Base-by-base conservation (phyloP, 2,797 vertebrate species). In the Rhabdomys pumilio region DNA sequence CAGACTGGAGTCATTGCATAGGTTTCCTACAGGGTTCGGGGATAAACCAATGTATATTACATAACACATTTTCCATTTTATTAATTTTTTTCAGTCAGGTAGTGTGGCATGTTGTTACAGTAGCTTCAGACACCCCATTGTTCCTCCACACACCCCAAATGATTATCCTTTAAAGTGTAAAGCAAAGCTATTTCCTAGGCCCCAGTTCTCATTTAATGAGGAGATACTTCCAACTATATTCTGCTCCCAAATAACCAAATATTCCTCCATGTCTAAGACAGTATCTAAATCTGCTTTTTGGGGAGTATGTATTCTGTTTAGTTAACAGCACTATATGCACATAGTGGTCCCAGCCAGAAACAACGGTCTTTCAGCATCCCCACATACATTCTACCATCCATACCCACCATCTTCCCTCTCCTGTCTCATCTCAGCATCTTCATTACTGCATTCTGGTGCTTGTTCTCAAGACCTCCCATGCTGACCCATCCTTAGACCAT, bases 391-490 rank as follows among this genome's bases (percentile, higher is more conserved):
- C 50, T 50, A 29, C 38, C 38, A 59, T 31, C 22, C 31, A 38
- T 15, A 26, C 72, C 13, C n/a, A 38, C 11, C 0, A 5, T n/a
- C 44, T 22, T 29, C 3, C 53, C 19, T 2, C 57, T 38, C 53
- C 3, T 3, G 44, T 20, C 29, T 12, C 13, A 4, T 3, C 11
- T 59, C 17, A 0, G 83, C 3, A 10, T 50, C 65, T 72, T 15
- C 6, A 1, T n/a, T 0, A 2, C 38, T 1, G 15, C 9, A 13
- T 34, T 57, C n/a, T 13, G 0, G 6, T 34, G 50, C 47, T 38
- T 11, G 8, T 6, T 47, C 65, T 75, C 6, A 12, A 22, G 47
- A 61, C 19, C 7, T 63, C 24, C 69, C 20, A 13, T 67, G 83
- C 17, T 50, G 11, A 44, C 4, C 61, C 61, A 50, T 67, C 26